These are phyloP conservation scores for Nymphalis io DNA, from an alignment of 1,140 invertebrate species.

Conservation along the genomic window DNA sequence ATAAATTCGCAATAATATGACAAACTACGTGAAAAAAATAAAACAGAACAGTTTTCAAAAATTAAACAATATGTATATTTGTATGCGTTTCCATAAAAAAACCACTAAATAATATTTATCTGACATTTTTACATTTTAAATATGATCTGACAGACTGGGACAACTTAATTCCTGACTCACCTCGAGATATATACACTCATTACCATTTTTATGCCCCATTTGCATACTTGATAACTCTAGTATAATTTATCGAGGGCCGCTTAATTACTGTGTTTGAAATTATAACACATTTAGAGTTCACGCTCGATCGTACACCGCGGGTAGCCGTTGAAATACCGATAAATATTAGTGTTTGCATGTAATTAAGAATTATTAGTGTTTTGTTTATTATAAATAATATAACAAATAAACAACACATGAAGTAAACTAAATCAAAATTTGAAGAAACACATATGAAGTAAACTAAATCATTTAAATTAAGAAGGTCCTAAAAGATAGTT, in stretches of 20 bases:
- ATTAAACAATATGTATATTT: too few species aligned
- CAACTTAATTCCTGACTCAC: slow-evolving; percentile 24
- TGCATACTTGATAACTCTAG: slow-evolving; percentile 21
- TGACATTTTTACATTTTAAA: neutral
- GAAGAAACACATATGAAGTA: too few species aligned
- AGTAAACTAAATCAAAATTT: too few species aligned
- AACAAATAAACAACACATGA: too few species aligned
- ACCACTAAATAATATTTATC: too few species aligned
- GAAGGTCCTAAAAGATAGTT: too few species aligned
- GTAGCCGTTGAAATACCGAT: neutral
- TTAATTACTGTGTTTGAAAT: slow-evolving; percentile 25
- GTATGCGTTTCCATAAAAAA: too few species aligned
- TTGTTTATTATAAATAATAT: too few species aligned
- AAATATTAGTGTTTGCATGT: neutral
- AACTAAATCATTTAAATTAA: too few species aligned
- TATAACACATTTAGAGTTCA: slow-evolving; percentile 9
- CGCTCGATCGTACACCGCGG: neutral
- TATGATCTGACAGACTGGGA: slow-evolving; percentile 3
- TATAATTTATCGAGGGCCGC: slow-evolving; percentile 22
- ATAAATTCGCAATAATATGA: neutral
- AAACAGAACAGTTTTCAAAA: too few species aligned
- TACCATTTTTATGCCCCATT: slow-evolving; percentile 31
- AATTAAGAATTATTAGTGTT: neutral
- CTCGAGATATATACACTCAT: slow-evolving; percentile 20
- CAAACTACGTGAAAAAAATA: too few species aligned